Percentiles rank a stretch among this genome's conserved stretches.
These are phyloP conservation scores for Hypomecis punctinalis DNA, from an alignment of 2,888 invertebrate species.

Conservation along the genomic window DNA sequence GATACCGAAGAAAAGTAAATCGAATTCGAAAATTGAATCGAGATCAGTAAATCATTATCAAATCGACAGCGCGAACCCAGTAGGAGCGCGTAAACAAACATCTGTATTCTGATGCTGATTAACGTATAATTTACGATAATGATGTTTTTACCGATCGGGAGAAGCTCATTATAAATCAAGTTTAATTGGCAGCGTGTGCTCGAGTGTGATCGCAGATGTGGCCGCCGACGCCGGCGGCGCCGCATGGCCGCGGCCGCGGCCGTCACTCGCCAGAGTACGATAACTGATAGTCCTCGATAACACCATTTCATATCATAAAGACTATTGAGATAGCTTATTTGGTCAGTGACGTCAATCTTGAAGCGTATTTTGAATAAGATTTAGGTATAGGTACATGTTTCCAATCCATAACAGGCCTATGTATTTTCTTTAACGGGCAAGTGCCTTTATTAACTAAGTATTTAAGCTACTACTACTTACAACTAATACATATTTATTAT, in stretches of 20 bases:
- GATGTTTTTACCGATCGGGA: slow-evolving; percentile 17
- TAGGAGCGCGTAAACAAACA: background rate
- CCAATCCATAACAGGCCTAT: too few relatives aligned
- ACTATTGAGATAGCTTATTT: too few relatives aligned
- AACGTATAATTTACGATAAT: slow-evolving; percentile 34
- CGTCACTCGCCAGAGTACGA: background rate
- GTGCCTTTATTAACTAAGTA: too few relatives aligned
- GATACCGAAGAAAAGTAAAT: too few relatives aligned
- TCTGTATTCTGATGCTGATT: slow-evolving; percentile 25
- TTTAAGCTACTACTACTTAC: too few relatives aligned
- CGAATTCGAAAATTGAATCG: background rate
- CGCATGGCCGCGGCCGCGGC: slow-evolving; percentile 3
- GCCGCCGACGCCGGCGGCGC: background rate
- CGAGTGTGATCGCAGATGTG: slow-evolving; percentile 23
- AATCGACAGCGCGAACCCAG: background rate
- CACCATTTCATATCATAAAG: background rate
- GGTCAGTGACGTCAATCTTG: too few relatives aligned
- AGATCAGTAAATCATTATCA: slow-evolving; percentile 1
- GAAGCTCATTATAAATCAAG: slow-evolving; percentile 37
- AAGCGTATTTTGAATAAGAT: too few relatives aligned
- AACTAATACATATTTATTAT: too few relatives aligned
- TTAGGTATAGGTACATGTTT: too few relatives aligned
- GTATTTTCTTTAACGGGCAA: too few relatives aligned
- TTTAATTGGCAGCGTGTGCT: slow-evolving; percentile 22
- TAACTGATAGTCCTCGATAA: background rate